phyloP scores from a whole-genome alignment of 53 echinoderm and acorn worm genomes.

The Paracentrotus lividus region DNA sequence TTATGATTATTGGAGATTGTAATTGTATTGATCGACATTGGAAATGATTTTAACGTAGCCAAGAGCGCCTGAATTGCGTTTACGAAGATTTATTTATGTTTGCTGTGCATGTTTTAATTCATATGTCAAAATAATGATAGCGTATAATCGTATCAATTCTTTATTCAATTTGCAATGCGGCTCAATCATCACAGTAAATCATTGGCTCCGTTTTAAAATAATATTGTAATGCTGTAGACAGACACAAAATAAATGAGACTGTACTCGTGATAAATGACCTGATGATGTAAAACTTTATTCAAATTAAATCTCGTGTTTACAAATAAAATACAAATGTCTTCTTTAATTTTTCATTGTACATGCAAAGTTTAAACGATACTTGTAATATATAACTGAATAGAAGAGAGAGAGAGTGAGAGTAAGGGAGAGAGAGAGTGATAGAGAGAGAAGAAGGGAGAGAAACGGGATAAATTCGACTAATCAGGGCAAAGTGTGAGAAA shows the following conservation, averaged over 20 bases:
- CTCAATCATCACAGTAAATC: no score
- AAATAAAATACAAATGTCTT: not conserved
- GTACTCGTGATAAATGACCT: not conserved
- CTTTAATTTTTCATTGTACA: not conserved
- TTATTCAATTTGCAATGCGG: no score
- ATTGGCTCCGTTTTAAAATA: no score
- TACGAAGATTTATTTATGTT: no score
- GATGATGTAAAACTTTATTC: not conserved
- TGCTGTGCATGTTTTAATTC: no score
- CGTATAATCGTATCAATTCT: no score
- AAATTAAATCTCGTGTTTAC: not conserved
- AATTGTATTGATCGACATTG: no score
- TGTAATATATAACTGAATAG: not conserved
- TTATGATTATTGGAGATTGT: no score
- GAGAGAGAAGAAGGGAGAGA: not conserved
- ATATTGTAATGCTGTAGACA: not conserved
- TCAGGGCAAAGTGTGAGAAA: no score
- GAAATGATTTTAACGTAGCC: no score
- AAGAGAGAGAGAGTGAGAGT: constrained; percentile 2
- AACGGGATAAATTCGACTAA: not conserved
- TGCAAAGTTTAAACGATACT: not conserved
- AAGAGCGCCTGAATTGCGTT: no score
- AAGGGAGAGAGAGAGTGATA: not conserved
- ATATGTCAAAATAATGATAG: no score
- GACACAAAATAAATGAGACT: not conserved